These are phyloP conservation scores for Perognathus longimembris DNA, from an alignment of 2,113 vertebrate genomes.

Conservation along the genomic window DNA sequence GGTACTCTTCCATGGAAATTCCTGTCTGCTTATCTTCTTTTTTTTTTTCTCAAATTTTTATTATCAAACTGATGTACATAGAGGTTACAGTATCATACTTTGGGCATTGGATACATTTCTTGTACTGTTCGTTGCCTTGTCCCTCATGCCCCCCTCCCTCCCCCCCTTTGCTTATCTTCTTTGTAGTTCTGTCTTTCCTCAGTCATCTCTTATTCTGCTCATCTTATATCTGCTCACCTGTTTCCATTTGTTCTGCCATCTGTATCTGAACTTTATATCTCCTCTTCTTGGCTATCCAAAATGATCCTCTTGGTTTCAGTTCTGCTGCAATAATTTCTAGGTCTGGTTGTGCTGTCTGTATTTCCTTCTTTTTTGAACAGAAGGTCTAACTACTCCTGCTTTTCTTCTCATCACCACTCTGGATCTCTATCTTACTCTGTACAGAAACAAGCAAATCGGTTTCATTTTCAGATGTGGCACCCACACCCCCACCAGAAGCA, in stretches of 20 bases:
- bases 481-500: not conserved
- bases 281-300: not conserved
- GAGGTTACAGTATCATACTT: no score
- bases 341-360: not conserved
- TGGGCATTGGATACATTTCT: no score
- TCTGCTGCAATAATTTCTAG: not conserved
- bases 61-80: no score
- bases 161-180: not conserved
- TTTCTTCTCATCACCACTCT: not conserved
- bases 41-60: no score
- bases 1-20: not conserved
- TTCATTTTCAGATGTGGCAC: not conserved
- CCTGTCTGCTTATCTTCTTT: not conserved
- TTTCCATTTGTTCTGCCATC: not conserved
- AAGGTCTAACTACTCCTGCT: not conserved
- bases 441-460: not conserved
- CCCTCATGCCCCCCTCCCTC: no score
- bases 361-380: not conserved
- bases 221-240: not conserved
- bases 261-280: not conserved
- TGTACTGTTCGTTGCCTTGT: no score
- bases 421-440: not conserved
- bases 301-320: accelerated
- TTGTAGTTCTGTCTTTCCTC: not conserved
- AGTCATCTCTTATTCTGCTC: not conserved